Evolutionary conservation across 2,888 invertebrate species (phyloP).

Genomic region (Latrodectus hesperus): DNA sequence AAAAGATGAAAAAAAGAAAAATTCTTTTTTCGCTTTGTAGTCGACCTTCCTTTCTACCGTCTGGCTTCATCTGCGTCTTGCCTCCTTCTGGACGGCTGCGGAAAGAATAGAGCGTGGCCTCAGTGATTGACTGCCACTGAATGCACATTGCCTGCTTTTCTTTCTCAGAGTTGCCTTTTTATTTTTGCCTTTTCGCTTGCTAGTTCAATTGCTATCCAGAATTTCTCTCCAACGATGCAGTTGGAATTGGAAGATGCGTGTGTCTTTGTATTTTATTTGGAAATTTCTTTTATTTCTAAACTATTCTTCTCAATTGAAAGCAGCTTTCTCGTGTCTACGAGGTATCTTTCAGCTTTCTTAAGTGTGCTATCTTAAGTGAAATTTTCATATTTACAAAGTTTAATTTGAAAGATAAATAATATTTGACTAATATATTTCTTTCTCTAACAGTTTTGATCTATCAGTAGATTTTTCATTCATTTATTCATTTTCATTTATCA

Average conservation of each 20-base stretch:
- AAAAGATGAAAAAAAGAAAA: background rate
- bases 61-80: background rate
- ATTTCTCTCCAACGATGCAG: conserved; percentile 17
- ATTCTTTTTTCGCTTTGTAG: conserved; percentile 4
- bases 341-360: too few relatives aligned
- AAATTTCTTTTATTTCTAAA: background rate
- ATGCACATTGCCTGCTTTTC: conserved; percentile 37
- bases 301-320: conserved; percentile 6
- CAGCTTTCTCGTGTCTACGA: background rate
- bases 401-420: too few relatives aligned
- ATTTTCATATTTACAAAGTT: too few relatives aligned
- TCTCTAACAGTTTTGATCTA: too few relatives aligned
- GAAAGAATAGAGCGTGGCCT: conserved; percentile 33
- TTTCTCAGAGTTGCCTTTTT: background rate
- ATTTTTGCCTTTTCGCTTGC: conserved; percentile 9
- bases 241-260: conserved; percentile 29
- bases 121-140: conserved; percentile 48
- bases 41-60: background rate
- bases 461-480: too few relatives aligned
- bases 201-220: conserved; percentile 34
- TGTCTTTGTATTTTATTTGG: background rate
- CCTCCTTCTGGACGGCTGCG: background rate
- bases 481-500: too few relatives aligned
- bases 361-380: too few relatives aligned
- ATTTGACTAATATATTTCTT: too few relatives aligned